Percentiles rank a stretch among this genome's conserved stretches.
phyloP scores from a whole-genome alignment of 2,113 vertebrate species.

The Alaudala cheleensis region DNA sequence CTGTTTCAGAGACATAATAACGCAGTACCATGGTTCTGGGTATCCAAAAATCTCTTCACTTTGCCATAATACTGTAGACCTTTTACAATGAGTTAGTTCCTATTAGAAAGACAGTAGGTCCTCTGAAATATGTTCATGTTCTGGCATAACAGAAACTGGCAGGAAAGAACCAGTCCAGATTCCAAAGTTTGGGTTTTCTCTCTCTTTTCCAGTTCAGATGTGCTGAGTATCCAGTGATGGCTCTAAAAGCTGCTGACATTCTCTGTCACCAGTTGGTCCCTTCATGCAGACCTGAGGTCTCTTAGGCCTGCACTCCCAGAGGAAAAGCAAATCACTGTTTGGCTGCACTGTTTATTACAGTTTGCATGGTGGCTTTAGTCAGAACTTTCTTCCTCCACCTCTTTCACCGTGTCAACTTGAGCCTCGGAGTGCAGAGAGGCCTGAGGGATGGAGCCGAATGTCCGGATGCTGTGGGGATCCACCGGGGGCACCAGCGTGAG shows the following conservation, averaged over 20 bases:
- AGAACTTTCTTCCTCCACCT: background rate
- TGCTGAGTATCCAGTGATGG: background rate
- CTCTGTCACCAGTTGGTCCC: background rate
- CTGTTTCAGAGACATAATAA: background rate
- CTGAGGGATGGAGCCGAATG: constrained; percentile 53
- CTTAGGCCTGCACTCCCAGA: background rate
- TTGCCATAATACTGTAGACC: background rate
- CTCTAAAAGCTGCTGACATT: background rate
- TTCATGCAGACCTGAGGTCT: background rate
- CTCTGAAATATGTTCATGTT: background rate
- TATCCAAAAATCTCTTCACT: background rate
- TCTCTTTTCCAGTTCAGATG: background rate
- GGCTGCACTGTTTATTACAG: background rate
- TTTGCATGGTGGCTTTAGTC: background rate
- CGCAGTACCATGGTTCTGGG: background rate
- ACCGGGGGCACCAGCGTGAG: constrained; percentile 90
- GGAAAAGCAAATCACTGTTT: background rate
- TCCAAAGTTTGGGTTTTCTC: background rate
- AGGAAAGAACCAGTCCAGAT: background rate
- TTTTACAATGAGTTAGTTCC: background rate
- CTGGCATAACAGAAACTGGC: background rate
- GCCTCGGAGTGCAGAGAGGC: constrained; percentile 33
- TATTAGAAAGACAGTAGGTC: background rate
- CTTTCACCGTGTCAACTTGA: background rate
- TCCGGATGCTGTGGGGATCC: constrained; percentile 81